These are phyloP conservation scores for Harpagifer antarcticus DNA, from an alignment of 2,797 vertebrate species.

Conservation along the genomic window DNA sequence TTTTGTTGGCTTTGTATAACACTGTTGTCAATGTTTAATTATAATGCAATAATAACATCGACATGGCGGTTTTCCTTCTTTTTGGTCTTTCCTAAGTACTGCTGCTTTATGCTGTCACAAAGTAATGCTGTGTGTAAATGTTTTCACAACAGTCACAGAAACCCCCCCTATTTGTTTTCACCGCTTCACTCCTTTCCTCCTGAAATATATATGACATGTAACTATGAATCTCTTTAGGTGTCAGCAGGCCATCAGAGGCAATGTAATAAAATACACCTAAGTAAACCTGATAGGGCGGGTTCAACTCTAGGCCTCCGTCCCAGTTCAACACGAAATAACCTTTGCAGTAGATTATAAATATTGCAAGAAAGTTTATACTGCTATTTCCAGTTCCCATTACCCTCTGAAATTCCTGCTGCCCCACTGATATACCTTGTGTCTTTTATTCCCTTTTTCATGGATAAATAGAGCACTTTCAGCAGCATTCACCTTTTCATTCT, in stretches of 20 bases:
- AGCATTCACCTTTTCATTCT: neutral
- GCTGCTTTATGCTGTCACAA: too few relatives aligned
- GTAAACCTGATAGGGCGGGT: constrained; percentile 66
- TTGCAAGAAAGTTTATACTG: neutral
- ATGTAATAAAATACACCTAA: constrained; percentile 51
- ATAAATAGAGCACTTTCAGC: constrained; percentile 42
- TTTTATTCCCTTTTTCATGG: neutral
- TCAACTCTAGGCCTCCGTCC: constrained; percentile 52
- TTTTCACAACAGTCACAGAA: constrained; percentile 31
- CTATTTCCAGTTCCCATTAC: neutral
- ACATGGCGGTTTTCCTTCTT: constrained; percentile 39
- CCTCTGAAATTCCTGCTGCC: neutral
- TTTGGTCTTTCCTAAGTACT: constrained; percentile 32
- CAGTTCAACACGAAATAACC: neutral
- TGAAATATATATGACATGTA: constrained; percentile 74
- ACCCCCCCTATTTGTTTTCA: constrained; percentile 20
- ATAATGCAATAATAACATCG: constrained; percentile 79
- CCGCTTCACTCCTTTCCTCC: constrained; percentile 46
- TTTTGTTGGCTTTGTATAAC: constrained; percentile 80
- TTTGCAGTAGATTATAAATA: neutral
- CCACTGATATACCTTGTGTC: neutral
- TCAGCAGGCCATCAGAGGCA: constrained; percentile 30
- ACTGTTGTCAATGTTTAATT: constrained; percentile 80
- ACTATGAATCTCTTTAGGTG: constrained; percentile 54
- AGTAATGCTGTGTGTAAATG: neutral